Base-by-base conservation (phyloP, 2,113 vertebrate genomes). In the Lota lota region DNA sequence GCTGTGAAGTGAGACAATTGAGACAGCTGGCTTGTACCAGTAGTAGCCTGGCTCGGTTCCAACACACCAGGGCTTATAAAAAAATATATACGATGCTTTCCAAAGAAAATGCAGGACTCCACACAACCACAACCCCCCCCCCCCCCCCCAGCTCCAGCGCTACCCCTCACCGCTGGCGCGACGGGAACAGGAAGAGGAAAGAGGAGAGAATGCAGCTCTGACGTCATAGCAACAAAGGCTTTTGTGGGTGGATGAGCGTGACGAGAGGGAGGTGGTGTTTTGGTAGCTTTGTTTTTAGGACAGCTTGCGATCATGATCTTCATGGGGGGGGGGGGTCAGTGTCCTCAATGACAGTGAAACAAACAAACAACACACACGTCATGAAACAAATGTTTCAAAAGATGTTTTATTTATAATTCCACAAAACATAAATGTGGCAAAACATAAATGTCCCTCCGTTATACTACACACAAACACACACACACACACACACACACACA, bases 161-260 rank as follows among this genome's bases (percentile, higher is more conserved):
- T 8, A 1, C n/a, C 11, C 11, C 18, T 11, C 68, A 47, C 1
- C 61, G 15, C 54, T 58, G 22, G 40, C 51, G 18, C 24, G 58
- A 71, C n/a, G 1, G 65, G 77, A 59, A 76, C 79, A 82, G 82
- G 84, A 86, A 87, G 72, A 80, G 85, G 82, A 86, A 87, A 33
- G 20, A 24, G 20, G 57, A 79, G 64, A 81, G 78, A 87, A 86
- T 85, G 58, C 79, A 73, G 69, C 63, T 76, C 67, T 79, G 79
- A 87, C 76, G 73, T 85, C 85, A 79, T 73, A 33, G 64, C 76
- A 79, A 81, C 78, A 82, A 75, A 73, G 78, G 15, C 36, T n/a
- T 56, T 1, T 14, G 40, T 73, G 67, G 61, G 53, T 59, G 56
- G 18, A 15, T 56, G 7, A 12, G 40, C 40, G 40, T 47, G 40